Evolutionary conservation across 1,140 invertebrate genomes (phyloP).

Genomic region (Apis dorsata): DNA sequence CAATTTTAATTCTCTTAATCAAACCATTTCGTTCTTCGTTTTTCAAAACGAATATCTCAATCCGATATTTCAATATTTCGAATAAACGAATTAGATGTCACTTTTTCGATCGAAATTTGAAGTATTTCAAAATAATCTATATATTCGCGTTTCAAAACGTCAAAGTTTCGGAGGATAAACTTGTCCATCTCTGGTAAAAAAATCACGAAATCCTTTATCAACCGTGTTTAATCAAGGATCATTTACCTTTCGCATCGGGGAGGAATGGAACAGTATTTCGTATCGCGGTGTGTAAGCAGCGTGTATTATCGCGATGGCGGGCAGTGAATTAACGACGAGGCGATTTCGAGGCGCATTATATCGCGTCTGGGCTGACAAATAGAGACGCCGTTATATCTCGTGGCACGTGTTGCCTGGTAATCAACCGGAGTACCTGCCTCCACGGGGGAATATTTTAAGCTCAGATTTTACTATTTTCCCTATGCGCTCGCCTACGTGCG

Average conservation of each 20-base stretch:
- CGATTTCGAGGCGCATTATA: slow-evolving; percentile 61
- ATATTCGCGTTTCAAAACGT: too few species aligned
- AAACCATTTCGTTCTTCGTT: too few species aligned
- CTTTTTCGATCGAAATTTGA: too few species aligned
- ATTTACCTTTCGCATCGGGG: slow-evolving; percentile 3
- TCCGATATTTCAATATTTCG: too few species aligned
- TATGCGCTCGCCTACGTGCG: not conserved
- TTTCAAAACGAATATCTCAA: too few species aligned
- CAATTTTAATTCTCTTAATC: too few species aligned
- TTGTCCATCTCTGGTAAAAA: not conserved
- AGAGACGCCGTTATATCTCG: slow-evolving; percentile 59
- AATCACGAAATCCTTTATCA: slow-evolving; percentile 38
- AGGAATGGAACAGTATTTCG: slow-evolving; percentile 11
- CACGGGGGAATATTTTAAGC: slow-evolving; percentile 67
- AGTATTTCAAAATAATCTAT: too few species aligned
- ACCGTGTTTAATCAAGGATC: slow-evolving; percentile 23
- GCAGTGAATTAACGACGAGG: slow-evolving; percentile 60
- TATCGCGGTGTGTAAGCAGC: slow-evolving; percentile 35
- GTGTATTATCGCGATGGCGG: slow-evolving; percentile 52
- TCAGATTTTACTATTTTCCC: slow-evolving; percentile 71
- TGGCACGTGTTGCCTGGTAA: slow-evolving; percentile 66
- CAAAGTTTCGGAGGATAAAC: too few species aligned
- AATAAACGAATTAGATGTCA: too few species aligned
- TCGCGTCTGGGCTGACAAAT: slow-evolving; percentile 61
- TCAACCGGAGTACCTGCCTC: slow-evolving; percentile 72